phyloP scores from a whole-genome alignment of 2,888 invertebrate genomes.

The Coenonympha glycerion region DNA sequence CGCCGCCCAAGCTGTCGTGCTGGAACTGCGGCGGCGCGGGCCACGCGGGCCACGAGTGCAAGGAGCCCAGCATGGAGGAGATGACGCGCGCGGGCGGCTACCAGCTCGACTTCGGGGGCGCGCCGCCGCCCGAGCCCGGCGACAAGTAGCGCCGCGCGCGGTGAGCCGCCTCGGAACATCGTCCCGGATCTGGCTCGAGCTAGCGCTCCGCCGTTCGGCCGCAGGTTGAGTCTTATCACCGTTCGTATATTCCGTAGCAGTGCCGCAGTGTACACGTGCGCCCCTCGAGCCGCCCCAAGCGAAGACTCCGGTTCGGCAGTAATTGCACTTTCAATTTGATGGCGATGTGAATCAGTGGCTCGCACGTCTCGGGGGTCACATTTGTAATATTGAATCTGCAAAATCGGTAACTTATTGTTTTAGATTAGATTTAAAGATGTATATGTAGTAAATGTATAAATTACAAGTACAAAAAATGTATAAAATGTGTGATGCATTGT shows the following conservation, averaged over 20 bases:
- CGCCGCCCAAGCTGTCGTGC: constrained; percentile 83
- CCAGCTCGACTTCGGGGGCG: constrained; percentile 79
- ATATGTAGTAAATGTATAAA: constrained; percentile 14
- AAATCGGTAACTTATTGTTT: constrained; percentile 8
- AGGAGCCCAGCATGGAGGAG: constrained; percentile 94
- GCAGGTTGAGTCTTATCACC: background rate
- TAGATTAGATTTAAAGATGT: constrained; percentile 6
- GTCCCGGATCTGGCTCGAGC: too few species aligned
- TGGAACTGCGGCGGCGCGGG: constrained; percentile 93
- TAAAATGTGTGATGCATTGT: constrained; percentile 7
- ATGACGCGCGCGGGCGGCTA: constrained; percentile 85
- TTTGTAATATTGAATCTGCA: background rate
- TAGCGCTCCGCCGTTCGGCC: background rate
- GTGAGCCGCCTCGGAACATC: too few species aligned
- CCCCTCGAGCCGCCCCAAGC: too few species aligned
- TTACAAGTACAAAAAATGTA: constrained; percentile 20
- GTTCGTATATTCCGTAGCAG: too few species aligned
- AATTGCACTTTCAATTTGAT: constrained; percentile 56
- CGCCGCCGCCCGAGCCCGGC: constrained; percentile 51
- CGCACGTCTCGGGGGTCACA: background rate
- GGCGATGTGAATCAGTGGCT: background rate
- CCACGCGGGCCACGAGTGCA: constrained; percentile 90
- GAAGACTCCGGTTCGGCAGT: constrained; percentile 19
- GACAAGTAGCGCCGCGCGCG: constrained; percentile 55
- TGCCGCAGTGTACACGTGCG: too few species aligned